phyloP scores from a whole-genome alignment of 1,140 invertebrate genomes.

The Bombus vancouverensis region DNA sequence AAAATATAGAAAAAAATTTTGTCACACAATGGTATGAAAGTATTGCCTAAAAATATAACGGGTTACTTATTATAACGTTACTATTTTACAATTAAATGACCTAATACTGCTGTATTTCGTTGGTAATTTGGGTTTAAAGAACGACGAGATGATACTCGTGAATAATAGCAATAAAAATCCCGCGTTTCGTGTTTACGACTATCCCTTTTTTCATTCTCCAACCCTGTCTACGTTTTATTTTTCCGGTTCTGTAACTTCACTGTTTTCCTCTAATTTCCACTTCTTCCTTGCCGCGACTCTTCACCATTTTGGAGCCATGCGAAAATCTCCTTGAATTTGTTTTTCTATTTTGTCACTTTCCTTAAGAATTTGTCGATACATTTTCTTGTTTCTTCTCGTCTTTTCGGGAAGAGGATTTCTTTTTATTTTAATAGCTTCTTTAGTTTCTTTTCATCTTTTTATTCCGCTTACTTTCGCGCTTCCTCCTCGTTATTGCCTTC shows the following conservation, averaged over 20 bases:
- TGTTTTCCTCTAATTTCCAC: slow-evolving; percentile 4
- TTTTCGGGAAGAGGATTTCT: not conserved
- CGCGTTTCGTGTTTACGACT: not conserved
- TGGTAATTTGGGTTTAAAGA: too few relatives aligned
- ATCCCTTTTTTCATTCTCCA: not conserved
- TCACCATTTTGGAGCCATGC: not conserved
- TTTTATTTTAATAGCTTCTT: not conserved
- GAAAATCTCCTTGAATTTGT: not conserved
- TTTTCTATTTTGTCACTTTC: not conserved
- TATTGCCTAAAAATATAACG: not conserved
- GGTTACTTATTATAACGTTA: too few relatives aligned
- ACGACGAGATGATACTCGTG: not conserved
- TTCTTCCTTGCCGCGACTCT: not conserved
- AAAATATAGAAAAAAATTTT: too few relatives aligned
- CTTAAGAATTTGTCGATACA: not conserved
- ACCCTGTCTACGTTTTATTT: too few relatives aligned
- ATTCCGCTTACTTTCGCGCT: not conserved
- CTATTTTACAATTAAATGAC: too few relatives aligned
- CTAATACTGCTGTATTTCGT: too few relatives aligned
- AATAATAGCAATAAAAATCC: slow-evolving; percentile 18
- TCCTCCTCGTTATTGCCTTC: slow-evolving; percentile 2
- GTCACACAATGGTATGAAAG: not conserved
- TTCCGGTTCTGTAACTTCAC: too few relatives aligned
- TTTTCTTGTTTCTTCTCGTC: not conserved
- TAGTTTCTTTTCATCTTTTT: not conserved